Base-by-base conservation (phyloP, 2,888 invertebrate genomes). In the Heliconius ethilla region DNA sequence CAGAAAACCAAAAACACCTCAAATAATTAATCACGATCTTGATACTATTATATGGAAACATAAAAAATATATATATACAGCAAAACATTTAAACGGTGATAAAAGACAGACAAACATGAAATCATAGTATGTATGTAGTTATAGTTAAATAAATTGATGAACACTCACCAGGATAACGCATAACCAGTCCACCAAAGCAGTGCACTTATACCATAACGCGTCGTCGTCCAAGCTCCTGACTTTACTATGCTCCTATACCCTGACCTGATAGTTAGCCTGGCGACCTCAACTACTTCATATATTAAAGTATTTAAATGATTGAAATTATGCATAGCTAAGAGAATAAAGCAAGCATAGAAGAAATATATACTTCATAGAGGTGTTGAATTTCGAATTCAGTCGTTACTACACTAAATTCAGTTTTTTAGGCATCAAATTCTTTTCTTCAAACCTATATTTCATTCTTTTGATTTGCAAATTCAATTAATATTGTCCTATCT, bases 181-280 rank as follows among this genome's bases (percentile, higher is more conserved):
- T 92, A 92, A 92, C 92, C 93, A 92, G 91, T 92, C 90, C 93
- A 94, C 94, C 94, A 93, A 94, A 94, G 94, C 94, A 93, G 94
- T 94, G 94, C 93, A 92, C 92, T 93, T 93, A 94, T 92, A 93
- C 93, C 93, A 89, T 89, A 91, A 91, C 92, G 92, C 92, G 90
- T 84, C 91, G 93, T 86, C 87, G 91, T 93, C 93, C 94, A 94
- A 94, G 94, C 92, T 86, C 92, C 92, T 92, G 93, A 91, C 92
- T 92, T 90, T 89, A 92, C 91, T 90, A 91, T 90, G 92, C 92
- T 91, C 91, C 92, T 92, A 91, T 90, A 90, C 91, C 91, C 92
- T 91, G 90, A 89, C 87, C 89, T 88, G 90, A 59, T 59, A 89
- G 89, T 90, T 89, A 84, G 66, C 82, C 82, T 87, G 91, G 90